Base-by-base conservation (phyloP, 2,888 invertebrate species). In the Celastrina argiolus region DNA sequence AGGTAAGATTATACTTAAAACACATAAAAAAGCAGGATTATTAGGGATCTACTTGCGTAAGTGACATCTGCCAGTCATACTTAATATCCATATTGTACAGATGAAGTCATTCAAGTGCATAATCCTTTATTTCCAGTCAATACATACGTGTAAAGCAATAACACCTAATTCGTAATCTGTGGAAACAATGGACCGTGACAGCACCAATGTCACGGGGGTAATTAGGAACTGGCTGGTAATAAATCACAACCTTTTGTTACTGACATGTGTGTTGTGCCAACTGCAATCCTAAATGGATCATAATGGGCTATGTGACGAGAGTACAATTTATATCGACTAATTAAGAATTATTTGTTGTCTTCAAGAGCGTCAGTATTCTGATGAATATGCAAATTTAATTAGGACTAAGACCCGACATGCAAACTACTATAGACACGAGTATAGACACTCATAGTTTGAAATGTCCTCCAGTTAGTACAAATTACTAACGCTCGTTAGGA, bases 271-370 rank as follows among this genome's bases (percentile, higher is more conserved):
- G 61, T 39, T 18, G 8, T 34, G 36, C 22, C 36, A 22, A 59
- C n/a, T 12, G n/a, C 22, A 6, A 22, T 7, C 59, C 16, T 61
- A 61, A 39, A 39, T 61, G 61, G 61, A 36, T 39, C 14, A 61
- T 61, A 61, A 61, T 61, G 14, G 39, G 14, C 36, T 36, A 22
- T 39, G 59, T 18, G 2, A 39, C 61, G 31, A n/a, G 61, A 36
- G 5, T 39, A 36, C 36, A 18, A 61, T 61, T 61, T 61, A 61
- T 36, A 61, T 61, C 39, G 61, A 18, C 22, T 61, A 61, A 39
- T 61, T 61, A 39, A 36, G 12, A 59, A 2, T 7, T 8, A 0
- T 28, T 39, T 36, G 12, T 39, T 14, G 22, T 18, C 59, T 61
- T 61, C 39, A 22, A 18, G 18, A 39, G 31, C 61, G 61, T 51